Evolutionary conservation across 2,797 vertebrate genomes (phyloP).

Genomic region (Rachycentron canadum): DNA sequence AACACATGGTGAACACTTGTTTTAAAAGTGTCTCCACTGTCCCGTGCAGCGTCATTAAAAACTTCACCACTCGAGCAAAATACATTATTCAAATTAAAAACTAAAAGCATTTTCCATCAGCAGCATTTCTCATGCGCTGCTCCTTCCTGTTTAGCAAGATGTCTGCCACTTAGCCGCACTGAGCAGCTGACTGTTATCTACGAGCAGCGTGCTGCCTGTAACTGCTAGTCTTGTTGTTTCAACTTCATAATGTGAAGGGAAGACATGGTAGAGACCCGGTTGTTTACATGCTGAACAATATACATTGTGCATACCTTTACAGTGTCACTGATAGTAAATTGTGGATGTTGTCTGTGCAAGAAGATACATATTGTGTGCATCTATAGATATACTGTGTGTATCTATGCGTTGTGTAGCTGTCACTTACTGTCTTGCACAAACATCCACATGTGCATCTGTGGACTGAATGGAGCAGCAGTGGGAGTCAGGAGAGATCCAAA

Average conservation of each 20-base stretch:
- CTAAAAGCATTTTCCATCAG: constrained; percentile 21
- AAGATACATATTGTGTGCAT: neutral
- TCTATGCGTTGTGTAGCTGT: neutral
- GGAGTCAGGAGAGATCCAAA: constrained; percentile 50
- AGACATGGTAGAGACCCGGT: no score
- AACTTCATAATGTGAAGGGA: no score
- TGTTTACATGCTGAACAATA: constrained; percentile 2
- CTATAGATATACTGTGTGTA: neutral
- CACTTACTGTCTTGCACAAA: constrained; percentile 22
- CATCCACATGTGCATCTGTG: constrained; percentile 37
- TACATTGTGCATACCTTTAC: no score
- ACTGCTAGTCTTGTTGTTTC: constrained; percentile 16
- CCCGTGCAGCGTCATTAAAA: constrained; percentile 14
- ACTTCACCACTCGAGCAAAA: neutral
- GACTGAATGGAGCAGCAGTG: constrained; percentile 52
- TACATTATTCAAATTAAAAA: constrained; percentile 35
- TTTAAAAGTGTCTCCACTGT: neutral
- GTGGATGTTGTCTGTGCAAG: neutral
- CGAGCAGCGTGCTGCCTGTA: constrained; percentile 32
- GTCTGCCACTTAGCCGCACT: constrained; percentile 34
- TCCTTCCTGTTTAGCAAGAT: constrained; percentile 40
- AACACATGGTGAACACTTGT: neutral
- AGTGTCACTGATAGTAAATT: neutral
- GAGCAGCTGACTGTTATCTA: constrained; percentile 6
- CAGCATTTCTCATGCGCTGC: constrained; percentile 27